These are phyloP conservation scores for Lichenostomus cassidix DNA, from an alignment of 2,113 vertebrate species.

Conservation along the genomic window DNA sequence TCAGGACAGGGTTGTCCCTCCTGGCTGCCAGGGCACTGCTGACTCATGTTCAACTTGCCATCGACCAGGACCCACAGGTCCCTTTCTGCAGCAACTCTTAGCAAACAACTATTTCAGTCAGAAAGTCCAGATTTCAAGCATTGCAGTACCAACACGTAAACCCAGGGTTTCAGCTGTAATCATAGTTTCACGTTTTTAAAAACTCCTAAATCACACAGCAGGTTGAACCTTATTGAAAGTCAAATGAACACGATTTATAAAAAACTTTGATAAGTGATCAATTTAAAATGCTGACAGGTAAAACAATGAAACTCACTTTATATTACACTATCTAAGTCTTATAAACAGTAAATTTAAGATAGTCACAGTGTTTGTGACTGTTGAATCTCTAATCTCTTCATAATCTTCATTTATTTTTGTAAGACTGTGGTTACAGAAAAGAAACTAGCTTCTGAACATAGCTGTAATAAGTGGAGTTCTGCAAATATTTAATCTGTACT, in stretches of 20 bases:
- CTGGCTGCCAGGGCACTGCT: background rate
- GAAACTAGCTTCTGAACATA: background rate
- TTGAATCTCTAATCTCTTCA: background rate
- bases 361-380: background rate
- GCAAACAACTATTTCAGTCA: background rate
- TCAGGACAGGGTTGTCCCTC: background rate
- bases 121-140: background rate
- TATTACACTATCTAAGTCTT: background rate
- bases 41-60: accelerated
- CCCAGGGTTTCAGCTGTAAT: background rate
- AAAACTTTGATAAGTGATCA: background rate
- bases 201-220: background rate
- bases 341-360: background rate
- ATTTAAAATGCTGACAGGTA: background rate
- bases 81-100: background rate
- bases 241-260: background rate
- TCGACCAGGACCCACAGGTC: accelerated
- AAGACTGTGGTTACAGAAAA: background rate
- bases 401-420: background rate
- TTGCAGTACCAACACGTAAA: background rate
- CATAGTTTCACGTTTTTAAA: background rate
- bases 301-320: background rate
- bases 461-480: background rate
- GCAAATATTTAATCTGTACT: background rate
- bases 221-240: background rate